phyloP scores from a whole-genome alignment of 1,140 invertebrate species.

The Temnothorax longispinosus region DNA sequence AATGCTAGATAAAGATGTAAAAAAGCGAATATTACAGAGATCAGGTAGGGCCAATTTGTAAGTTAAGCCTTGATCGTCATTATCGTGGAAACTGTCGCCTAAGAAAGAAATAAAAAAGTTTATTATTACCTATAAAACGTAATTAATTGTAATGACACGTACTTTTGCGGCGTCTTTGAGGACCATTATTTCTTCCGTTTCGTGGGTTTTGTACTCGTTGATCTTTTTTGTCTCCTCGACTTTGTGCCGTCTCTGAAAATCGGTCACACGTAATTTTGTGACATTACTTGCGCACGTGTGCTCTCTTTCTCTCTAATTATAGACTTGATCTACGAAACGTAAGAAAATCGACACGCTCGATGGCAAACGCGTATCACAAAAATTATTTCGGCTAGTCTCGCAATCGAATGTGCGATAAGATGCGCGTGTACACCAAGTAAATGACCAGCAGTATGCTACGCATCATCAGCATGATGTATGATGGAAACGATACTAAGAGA shows the following conservation, averaged over 20 bases:
- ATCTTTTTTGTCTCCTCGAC: slow-evolving; percentile 31
- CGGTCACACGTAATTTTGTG: slow-evolving; percentile 30
- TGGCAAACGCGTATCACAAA: neutral
- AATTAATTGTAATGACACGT: slow-evolving; percentile 31
- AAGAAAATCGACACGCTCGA: neutral
- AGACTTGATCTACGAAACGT: neutral
- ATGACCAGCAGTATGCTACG: slow-evolving; percentile 1
- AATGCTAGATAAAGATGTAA: neutral
- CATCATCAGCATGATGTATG: neutral
- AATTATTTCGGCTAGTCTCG: neutral
- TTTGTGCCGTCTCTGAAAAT: slow-evolving; percentile 58
- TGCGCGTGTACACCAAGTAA: neutral
- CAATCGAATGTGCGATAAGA: slow-evolving; percentile 3
- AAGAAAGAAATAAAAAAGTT: neutral
- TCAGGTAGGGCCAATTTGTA: neutral
- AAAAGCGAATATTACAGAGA: neutral
- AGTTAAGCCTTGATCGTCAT: slow-evolving; percentile 5
- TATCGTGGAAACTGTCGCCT: slow-evolving; percentile 49
- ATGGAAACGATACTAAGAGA: slow-evolving; percentile 1
- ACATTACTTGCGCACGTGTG: neutral
- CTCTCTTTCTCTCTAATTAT: slow-evolving; percentile 4
- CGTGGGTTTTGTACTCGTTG: neutral
- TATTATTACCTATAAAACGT: neutral
- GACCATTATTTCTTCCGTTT: slow-evolving; percentile 47
- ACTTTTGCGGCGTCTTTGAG: slow-evolving; percentile 56